A percentile compares a stretch with the other conserved stretches of the same genome.
Evolutionary conservation across 2,888 invertebrate genomes (phyloP).

Genomic region (Dynastes hyllus): DNA sequence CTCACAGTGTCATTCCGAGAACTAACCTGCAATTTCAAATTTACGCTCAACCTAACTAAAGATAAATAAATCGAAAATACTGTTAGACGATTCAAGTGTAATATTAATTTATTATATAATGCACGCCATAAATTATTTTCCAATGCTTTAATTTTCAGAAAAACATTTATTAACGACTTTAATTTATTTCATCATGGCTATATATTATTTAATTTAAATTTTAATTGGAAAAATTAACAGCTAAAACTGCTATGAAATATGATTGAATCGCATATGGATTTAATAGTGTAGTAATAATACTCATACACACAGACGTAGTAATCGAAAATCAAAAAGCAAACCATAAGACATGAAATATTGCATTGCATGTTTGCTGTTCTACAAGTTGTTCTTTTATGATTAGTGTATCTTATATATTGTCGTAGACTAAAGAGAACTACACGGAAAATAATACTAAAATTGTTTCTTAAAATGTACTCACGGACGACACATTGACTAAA

Average conservation of each 20-base stretch:
- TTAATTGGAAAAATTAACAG: neutral
- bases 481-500: constrained; percentile 1
- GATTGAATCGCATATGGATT: neutral
- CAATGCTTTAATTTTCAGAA: too few relatives aligned
- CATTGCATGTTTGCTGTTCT: constrained; percentile 1
- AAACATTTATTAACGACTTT: too few relatives aligned
- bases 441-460: constrained; percentile 14
- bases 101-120: too few relatives aligned
- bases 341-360: constrained; percentile 4
- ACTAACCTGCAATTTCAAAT: too few relatives aligned
- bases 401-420: neutral
- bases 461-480: constrained; percentile 11
- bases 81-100: too few relatives aligned
- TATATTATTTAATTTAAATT: neutral
- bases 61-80: too few relatives aligned
- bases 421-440: constrained; percentile 6
- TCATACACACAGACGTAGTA: constrained; percentile 1
- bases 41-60: too few relatives aligned
- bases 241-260: neutral
- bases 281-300: constrained; percentile 14
- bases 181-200: neutral
- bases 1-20: too few relatives aligned
- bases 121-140: too few relatives aligned
- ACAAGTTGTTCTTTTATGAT: constrained; percentile 2
- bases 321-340: neutral